phyloP scores from a whole-genome alignment of 1,140 invertebrate species.

The Brachionus manjavacas region DNA sequence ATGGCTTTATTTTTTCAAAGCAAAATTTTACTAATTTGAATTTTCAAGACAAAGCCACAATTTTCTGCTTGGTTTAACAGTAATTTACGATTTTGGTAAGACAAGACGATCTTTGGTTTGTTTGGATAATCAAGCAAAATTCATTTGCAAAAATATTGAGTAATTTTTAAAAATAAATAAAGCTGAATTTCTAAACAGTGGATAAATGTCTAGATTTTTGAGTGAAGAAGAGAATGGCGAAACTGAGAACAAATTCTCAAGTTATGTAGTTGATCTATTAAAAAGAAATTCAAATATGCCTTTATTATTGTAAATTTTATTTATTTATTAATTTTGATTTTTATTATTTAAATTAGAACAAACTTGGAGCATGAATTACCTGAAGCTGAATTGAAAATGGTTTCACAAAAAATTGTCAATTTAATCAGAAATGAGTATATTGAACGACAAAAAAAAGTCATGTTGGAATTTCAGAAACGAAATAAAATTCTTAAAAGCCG shows the following conservation, averaged over 20 bases:
- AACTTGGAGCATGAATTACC: neutral
- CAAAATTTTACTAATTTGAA: neutral
- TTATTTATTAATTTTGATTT: neutral
- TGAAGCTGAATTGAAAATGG: neutral
- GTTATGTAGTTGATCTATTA: neutral
- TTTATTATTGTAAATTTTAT: neutral
- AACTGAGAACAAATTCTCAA: neutral
- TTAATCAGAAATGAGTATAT: slow-evolving; percentile 7
- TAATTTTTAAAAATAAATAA: neutral
- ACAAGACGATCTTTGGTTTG: neutral
- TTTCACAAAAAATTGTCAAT: neutral
- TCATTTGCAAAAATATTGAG: slow-evolving; percentile 14
- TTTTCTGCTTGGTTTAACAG: neutral
- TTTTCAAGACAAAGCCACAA: neutral
- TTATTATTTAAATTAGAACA: neutral
- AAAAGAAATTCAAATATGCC: slow-evolving; percentile 15
- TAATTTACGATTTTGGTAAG: slow-evolving; percentile 9
- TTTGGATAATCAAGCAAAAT: slow-evolving; percentile 16
- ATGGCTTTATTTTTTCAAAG: neutral
- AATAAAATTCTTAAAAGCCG: neutral
- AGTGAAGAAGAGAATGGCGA: neutral
- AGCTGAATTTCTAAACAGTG: neutral
- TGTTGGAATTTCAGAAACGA: neutral
- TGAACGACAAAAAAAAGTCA: slow-evolving; percentile 7
- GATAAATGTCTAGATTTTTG: neutral